Evolutionary conservation across 2,888 invertebrate genomes (phyloP).

Genomic region (Ditylenchus weischeri): DNA sequence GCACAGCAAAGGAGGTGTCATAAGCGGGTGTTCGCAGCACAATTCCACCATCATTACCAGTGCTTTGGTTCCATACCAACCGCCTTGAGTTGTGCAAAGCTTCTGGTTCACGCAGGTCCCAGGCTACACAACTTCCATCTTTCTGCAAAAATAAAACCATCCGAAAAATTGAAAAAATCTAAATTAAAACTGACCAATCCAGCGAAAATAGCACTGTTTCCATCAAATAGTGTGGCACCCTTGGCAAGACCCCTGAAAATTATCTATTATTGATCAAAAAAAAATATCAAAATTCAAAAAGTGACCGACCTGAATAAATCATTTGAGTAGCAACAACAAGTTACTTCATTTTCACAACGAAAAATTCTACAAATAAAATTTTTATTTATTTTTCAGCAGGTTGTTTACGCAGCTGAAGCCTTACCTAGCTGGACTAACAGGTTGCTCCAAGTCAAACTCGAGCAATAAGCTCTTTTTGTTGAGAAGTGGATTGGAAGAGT

Average conservation of each 20-base stretch:
- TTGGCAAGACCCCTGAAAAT: too few species aligned
- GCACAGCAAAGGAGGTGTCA: conserved; percentile 18
- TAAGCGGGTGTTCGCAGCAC: conserved; percentile 13
- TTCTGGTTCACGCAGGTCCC: conserved; percentile 21
- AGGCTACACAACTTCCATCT: conserved; percentile 26
- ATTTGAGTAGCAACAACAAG: conserved; percentile 20
- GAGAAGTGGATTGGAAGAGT: background rate
- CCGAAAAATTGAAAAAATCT: background rate
- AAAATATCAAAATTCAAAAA: too few species aligned
- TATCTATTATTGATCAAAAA: too few species aligned
- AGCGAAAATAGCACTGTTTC: conserved; percentile 20
- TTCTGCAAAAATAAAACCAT: conserved; percentile 14
- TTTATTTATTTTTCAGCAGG: background rate
- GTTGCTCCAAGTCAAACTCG: conserved; percentile 22
- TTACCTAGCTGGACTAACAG: conserved; percentile 17
- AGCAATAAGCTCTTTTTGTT: conserved; percentile 22
- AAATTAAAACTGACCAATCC: conserved; percentile 23
- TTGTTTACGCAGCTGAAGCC: too few species aligned
- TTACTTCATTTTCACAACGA: conserved; percentile 24
- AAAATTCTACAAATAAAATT: conserved; percentile 18
- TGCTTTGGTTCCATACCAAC: conserved; percentile 4
- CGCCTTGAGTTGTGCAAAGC: background rate
- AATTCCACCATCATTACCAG: conserved; percentile 7
- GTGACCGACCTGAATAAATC: too few species aligned
- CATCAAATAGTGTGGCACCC: too few species aligned